phyloP scores from a whole-genome alignment of 2,797 vertebrate genomes.

The Malacoctenus gilli region DNA sequence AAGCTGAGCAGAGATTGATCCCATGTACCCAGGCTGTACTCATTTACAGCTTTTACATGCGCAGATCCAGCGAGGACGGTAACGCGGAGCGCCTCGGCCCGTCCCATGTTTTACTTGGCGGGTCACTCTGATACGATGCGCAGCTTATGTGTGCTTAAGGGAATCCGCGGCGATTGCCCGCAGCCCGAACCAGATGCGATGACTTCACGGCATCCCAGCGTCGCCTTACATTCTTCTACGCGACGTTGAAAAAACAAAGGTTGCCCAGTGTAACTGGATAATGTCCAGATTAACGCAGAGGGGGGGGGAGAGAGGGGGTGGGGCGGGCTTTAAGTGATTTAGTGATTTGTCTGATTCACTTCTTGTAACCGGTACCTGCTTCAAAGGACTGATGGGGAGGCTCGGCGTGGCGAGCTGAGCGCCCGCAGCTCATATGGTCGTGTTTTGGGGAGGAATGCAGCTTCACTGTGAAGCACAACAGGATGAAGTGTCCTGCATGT shows the following conservation, averaged over 20 bases:
- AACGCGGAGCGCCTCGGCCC: slow-evolving; percentile 15
- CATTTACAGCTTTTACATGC: slow-evolving; percentile 10
- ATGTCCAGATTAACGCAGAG: slow-evolving; percentile 28
- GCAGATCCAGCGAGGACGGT: slow-evolving; percentile 15
- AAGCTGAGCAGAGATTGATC: slow-evolving; percentile 21
- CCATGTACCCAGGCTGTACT: slow-evolving; percentile 19
- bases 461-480: slow-evolving; percentile 4
- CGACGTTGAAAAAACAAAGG: slow-evolving; percentile 24
- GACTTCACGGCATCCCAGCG: slow-evolving; percentile 31
- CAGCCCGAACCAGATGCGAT: slow-evolving; percentile 36
- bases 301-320: background rate
- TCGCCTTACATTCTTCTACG: slow-evolving; percentile 9
- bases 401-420: background rate
- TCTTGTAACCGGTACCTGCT: slow-evolving; percentile 27
- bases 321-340: too few species aligned
- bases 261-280: slow-evolving; percentile 28
- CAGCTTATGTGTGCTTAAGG: slow-evolving; percentile 49
- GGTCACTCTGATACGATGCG: slow-evolving; percentile 36
- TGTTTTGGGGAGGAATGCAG: slow-evolving; percentile 42
- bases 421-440: slow-evolving; percentile 37
- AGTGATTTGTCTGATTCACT: slow-evolving; percentile 19
- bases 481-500: background rate
- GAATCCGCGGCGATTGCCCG: slow-evolving; percentile 14
- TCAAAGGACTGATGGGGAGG: slow-evolving; percentile 23
- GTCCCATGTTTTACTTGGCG: slow-evolving; percentile 49